A percentile compares a stretch with the other conserved stretches of the same genome.
Conservation (phyloP, 2,797 vertebrate genomes). For the Lutjanus argentimaculatus region DNA sequence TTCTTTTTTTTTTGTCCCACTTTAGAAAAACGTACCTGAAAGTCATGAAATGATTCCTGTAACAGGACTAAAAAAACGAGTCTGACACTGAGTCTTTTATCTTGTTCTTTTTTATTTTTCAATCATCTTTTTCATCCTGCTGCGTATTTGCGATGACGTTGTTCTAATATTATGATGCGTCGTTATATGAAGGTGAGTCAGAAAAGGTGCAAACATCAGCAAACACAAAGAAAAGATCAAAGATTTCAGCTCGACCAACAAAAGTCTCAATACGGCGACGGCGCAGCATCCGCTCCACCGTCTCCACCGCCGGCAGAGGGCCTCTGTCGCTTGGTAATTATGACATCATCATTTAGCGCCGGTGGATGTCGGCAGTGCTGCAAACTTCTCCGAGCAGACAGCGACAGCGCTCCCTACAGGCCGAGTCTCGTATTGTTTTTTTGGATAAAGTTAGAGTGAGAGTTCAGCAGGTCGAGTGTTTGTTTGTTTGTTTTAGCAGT, state of each 20-base stretch:
- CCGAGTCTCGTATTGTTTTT: background rate
- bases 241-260: conserved; percentile 42
- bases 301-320: background rate
- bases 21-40: too few relatives aligned
- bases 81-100: conserved; percentile 20
- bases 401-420: conserved; percentile 27
- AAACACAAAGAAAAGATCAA: conserved; percentile 71
- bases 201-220: conserved; percentile 84
- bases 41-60: too few relatives aligned
- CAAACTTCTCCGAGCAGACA: conserved; percentile 1
- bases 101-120: conserved; percentile 69
- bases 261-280: conserved; percentile 51
- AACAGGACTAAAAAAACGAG: conserved; percentile 4
- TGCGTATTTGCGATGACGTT: conserved; percentile 73
- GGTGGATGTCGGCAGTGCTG: conserved; percentile 13
- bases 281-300: background rate
- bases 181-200: conserved; percentile 71
- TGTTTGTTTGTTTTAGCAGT: background rate
- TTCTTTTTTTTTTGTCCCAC: too few relatives aligned
- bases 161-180: conserved; percentile 74
- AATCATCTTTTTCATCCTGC: conserved; percentile 79
- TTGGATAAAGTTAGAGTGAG: background rate
- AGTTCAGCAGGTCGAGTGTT: conserved; percentile 15
- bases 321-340: conserved; percentile 26
- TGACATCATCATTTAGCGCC: conserved; percentile 53